Percentiles rank a stretch among this genome's conserved stretches.
Evolutionary conservation across 2,888 invertebrate genomes (phyloP).

Genomic region (Mycalesis mineus): DNA sequence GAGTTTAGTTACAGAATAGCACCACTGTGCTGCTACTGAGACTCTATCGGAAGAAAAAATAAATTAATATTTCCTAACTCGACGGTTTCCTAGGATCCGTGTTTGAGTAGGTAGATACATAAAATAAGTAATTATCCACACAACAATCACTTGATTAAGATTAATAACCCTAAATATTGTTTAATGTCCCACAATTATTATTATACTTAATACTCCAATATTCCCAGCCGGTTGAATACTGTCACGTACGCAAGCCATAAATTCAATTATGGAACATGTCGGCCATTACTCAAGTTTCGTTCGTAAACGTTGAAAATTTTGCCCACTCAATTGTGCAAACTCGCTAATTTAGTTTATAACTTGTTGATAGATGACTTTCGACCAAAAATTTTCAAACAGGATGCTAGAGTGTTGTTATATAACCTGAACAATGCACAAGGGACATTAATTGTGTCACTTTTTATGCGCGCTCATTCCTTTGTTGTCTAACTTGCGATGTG

Average conservation of each 20-base stretch:
- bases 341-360: slow-evolving; percentile 23
- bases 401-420: neutral
- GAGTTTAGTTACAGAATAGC: too few species aligned
- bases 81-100: neutral
- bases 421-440: neutral
- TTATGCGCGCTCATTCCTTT: neutral
- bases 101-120: neutral
- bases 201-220: neutral
- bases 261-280: slow-evolving; percentile 16
- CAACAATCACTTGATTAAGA: neutral
- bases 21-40: too few species aligned
- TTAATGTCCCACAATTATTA: neutral
- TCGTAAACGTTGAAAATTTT: slow-evolving; percentile 19
- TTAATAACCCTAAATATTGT: neutral
- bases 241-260: slow-evolving; percentile 13
- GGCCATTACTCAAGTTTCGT: slow-evolving; percentile 11
- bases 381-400: slow-evolving; percentile 3
- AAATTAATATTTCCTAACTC: neutral
- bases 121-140: neutral
- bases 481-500: neutral
- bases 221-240: slow-evolving; percentile 9
- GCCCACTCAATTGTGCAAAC: slow-evolving; percentile 14
- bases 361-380: slow-evolving; percentile 24
- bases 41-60: too few species aligned
- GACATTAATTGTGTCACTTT: neutral